Conservation (phyloP, 2,113 vertebrate genomes). For the Nymphicus hollandicus region DNA sequence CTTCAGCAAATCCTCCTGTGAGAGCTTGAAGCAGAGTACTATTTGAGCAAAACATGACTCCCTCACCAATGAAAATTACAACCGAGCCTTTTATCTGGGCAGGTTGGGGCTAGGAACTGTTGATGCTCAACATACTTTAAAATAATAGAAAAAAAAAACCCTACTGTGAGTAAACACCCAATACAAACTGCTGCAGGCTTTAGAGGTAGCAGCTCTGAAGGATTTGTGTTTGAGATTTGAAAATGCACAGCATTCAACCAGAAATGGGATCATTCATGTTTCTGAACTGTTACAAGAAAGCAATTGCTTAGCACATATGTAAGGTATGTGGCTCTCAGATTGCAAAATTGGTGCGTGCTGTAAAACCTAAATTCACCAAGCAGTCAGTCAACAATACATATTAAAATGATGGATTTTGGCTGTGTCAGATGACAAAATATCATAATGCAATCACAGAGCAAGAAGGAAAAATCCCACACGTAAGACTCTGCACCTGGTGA, state of each 20-base stretch:
- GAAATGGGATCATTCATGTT: neutral
- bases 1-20: slow-evolving; percentile 20
- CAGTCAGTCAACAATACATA: neutral
- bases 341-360: neutral
- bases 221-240: neutral
- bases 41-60: slow-evolving; percentile 5
- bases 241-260: neutral
- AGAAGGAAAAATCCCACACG: neutral
- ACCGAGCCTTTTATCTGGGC: slow-evolving; percentile 29
- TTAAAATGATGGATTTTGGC: slow-evolving; percentile 2
- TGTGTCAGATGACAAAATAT: neutral
- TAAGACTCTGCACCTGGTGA: neutral
- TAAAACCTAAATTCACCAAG: neutral
- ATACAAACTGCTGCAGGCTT: neutral
- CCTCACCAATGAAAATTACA: slow-evolving; percentile 20
- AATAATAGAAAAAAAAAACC: neutral
- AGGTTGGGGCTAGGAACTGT: slow-evolving; percentile 27
- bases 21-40: neutral
- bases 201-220: neutral
- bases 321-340: neutral
- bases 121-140: neutral
- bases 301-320: neutral
- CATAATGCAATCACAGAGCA: neutral
- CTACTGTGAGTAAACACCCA: neutral
- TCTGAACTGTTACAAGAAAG: neutral